A percentile compares a stretch with the other conserved stretches of the same genome.
phyloP scores from a whole-genome alignment of 2,888 invertebrate species.

The Dynastes grantii region DNA sequence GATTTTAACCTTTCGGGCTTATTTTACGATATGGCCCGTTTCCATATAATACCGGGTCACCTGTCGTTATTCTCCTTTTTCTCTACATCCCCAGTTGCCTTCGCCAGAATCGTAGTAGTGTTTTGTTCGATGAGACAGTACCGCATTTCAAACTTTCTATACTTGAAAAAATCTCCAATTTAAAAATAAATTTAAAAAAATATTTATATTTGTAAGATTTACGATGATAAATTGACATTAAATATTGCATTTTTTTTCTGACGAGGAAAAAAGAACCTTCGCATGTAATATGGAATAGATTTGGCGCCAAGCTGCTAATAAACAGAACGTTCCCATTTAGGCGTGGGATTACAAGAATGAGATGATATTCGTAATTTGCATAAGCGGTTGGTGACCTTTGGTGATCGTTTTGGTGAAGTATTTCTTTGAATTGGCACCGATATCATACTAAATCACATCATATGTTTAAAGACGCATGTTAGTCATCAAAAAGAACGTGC shows the following conservation, averaged over 20 bases:
- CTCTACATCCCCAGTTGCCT: background rate
- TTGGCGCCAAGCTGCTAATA: background rate
- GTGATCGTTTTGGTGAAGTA: background rate
- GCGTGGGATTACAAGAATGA: slow-evolving; percentile 4
- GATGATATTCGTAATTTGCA: slow-evolving; percentile 9
- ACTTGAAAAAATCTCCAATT: no score
- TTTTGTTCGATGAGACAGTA: no score
- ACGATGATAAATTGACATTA: no score
- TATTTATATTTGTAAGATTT: no score
- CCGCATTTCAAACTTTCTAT: no score
- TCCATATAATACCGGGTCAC: slow-evolving; percentile 63
- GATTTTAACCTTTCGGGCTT: slow-evolving; percentile 53
- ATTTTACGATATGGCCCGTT: slow-evolving; percentile 63
- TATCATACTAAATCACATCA: no score
- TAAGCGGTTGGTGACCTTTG: background rate
- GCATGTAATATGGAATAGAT: background rate
- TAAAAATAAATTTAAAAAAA: no score
- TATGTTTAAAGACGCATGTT: no score
- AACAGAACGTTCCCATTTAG: background rate
- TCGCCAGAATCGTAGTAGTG: slow-evolving; percentile 9
- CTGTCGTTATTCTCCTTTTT: slow-evolving; percentile 49
- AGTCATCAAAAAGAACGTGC: no score
- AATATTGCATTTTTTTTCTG: no score
- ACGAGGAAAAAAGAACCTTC: no score
- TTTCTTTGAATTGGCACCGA: background rate